A percentile compares a stretch with the other conserved stretches of the same genome.
Conservation (phyloP, 2,797 vertebrate genomes). For the Sus cebifrons region DNA sequence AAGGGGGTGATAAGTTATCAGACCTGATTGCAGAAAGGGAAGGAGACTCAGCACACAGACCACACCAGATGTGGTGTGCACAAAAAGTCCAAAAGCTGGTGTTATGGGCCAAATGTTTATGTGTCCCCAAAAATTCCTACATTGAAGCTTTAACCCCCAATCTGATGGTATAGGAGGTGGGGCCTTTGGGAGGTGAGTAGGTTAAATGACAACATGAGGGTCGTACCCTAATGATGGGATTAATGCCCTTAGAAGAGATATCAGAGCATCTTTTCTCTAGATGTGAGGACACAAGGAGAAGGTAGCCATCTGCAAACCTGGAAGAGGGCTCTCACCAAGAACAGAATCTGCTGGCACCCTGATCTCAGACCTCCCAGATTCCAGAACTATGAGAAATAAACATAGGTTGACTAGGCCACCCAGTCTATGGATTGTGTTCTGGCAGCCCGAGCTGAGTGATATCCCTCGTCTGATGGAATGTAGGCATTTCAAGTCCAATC, state of each 20-base stretch:
- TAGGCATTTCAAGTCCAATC: neutral
- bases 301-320: neutral
- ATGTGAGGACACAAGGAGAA: neutral
- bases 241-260: neutral
- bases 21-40: neutral
- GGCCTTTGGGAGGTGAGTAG: neutral
- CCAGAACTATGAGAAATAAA: neutral
- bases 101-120: neutral
- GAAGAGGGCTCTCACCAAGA: neutral
- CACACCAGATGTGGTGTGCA: accelerated
- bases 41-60: neutral
- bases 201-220: neutral
- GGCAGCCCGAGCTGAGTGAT: neutral
- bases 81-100: neutral
- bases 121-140: neutral
- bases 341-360: neutral
- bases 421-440: accelerated
- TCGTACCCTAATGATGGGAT: neutral
- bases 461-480: neutral
- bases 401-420: neutral
- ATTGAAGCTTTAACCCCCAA: neutral
- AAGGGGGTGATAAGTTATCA: too few relatives aligned
- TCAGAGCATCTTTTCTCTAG: neutral
- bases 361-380: neutral
- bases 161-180: neutral